These are phyloP conservation scores for Dysidea cf. avara DNA, from an alignment of 37 sponge, comb jelly and placozoan genomes.

Conservation along the genomic window DNA sequence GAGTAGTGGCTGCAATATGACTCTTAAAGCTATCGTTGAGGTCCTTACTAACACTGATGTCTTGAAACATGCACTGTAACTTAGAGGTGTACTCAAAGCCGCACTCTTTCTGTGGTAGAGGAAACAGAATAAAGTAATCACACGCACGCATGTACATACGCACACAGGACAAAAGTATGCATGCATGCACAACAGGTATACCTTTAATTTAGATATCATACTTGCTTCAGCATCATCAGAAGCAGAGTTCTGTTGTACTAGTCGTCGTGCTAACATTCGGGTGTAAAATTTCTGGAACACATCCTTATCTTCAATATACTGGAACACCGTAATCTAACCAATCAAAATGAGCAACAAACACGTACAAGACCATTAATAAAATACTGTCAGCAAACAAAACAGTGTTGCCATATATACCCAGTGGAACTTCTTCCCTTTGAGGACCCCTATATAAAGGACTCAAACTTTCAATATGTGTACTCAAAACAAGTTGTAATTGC, in stretches of 20 bases:
- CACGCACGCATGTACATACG: background rate
- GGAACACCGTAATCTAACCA: slow-evolving; percentile 86
- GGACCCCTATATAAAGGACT: no score
- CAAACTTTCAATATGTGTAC: no score
- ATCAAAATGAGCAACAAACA: slow-evolving; percentile 9
- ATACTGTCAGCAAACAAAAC: no score
- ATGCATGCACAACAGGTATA: background rate
- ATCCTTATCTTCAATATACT: slow-evolving; percentile 98
- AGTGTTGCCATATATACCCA: no score
- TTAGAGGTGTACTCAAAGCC: slow-evolving; percentile 99
- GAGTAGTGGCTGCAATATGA: slow-evolving; percentile 26
- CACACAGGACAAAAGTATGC: background rate
- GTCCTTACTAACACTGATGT: slow-evolving; percentile 92
- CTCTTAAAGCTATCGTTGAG: slow-evolving; percentile 86
- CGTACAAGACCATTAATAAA: background rate
- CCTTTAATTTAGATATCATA: slow-evolving; percentile 99
- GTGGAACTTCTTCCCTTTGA: no score
- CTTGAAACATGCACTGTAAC: slow-evolving; percentile 98
- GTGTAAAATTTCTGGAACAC: slow-evolving; percentile 99
- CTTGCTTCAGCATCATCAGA: slow-evolving; percentile 98
- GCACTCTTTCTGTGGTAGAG: slow-evolving; percentile 64
- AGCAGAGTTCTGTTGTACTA: slow-evolving; percentile 92
- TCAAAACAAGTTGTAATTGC: no score
- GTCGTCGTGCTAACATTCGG: slow-evolving; percentile 92
- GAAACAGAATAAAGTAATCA: background rate